phyloP scores from a whole-genome alignment of 1,140 invertebrate species.

The Stegodyphus mimosarum region DNA sequence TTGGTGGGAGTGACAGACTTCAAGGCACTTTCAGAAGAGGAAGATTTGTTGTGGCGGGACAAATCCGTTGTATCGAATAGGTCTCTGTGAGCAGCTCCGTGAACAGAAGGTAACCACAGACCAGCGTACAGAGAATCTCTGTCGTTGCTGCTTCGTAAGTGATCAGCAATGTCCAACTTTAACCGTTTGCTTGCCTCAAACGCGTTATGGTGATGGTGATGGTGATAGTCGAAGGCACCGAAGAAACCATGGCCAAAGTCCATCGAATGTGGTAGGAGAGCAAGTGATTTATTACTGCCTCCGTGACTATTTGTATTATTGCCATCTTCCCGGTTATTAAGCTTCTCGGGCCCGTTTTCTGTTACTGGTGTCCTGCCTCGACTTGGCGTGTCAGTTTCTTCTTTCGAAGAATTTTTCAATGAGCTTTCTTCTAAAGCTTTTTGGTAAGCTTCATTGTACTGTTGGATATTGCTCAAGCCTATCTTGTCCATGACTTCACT shows the following conservation, averaged over 20 bases:
- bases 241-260: constrained; percentile 57
- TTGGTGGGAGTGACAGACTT: constrained; percentile 60
- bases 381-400: constrained; percentile 13
- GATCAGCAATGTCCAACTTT: constrained; percentile 75
- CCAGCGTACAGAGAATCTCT: constrained; percentile 68
- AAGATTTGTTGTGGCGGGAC: constrained; percentile 55
- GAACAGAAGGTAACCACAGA: constrained; percentile 73
- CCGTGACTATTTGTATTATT: constrained; percentile 10
- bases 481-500: constrained; percentile 97
- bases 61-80: constrained; percentile 23
- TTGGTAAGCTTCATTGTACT: constrained; percentile 95
- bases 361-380: constrained; percentile 62
- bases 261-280: constrained; percentile 68
- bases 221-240: constrained; percentile 62
- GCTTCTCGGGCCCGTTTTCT: constrained; percentile 65
- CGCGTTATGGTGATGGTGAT: constrained; percentile 41
- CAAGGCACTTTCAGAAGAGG: constrained; percentile 64
- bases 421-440: constrained; percentile 86
- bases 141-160: constrained; percentile 66
- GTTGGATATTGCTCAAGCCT: constrained; percentile 91
- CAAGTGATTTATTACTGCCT: constrained; percentile 12
- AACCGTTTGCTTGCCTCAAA: constrained; percentile 73
- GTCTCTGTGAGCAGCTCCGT: constrained; percentile 52
- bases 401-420: constrained; percentile 37
- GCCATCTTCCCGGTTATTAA: constrained; percentile 29